A percentile compares a stretch with the other conserved stretches of the same genome.
Conservation (phyloP, 2,113 vertebrate genomes). For the Anseranas semipalmata region DNA sequence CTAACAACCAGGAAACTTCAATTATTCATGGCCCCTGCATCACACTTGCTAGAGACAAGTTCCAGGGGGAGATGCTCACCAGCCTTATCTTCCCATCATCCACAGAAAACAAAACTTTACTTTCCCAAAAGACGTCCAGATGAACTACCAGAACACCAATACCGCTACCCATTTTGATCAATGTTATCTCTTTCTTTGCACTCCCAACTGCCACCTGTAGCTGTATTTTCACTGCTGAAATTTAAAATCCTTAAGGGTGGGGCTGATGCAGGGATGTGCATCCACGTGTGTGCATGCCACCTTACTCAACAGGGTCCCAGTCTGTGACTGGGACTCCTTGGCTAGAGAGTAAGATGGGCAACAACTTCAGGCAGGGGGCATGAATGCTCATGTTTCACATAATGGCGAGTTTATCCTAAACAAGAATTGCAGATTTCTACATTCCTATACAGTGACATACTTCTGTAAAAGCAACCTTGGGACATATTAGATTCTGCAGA, state of each 20-base stretch:
- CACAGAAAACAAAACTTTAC: neutral
- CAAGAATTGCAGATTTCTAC: neutral
- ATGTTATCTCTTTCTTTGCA: neutral
- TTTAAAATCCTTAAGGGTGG: neutral
- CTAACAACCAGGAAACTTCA: neutral
- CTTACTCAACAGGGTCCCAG: neutral
- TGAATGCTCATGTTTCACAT: neutral
- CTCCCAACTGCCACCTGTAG: neutral
- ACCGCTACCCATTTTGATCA: neutral
- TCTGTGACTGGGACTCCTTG: neutral
- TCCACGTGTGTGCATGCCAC: fast-evolving
- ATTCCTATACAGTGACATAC: neutral
- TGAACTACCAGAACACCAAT: neutral
- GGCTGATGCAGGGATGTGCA: neutral
- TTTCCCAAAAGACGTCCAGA: neutral
- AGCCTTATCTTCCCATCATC: neutral
- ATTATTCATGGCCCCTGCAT: neutral
- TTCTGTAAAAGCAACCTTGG: neutral
- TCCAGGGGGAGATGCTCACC: neutral
- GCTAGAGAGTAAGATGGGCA: neutral
- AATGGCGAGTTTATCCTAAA: neutral
- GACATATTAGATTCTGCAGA: neutral
- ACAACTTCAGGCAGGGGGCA: neutral
- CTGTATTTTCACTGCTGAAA: neutral
- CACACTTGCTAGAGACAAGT: neutral